Conservation (phyloP, 2,113 vertebrate genomes). For the Hemibagrus wyckioides region DNA sequence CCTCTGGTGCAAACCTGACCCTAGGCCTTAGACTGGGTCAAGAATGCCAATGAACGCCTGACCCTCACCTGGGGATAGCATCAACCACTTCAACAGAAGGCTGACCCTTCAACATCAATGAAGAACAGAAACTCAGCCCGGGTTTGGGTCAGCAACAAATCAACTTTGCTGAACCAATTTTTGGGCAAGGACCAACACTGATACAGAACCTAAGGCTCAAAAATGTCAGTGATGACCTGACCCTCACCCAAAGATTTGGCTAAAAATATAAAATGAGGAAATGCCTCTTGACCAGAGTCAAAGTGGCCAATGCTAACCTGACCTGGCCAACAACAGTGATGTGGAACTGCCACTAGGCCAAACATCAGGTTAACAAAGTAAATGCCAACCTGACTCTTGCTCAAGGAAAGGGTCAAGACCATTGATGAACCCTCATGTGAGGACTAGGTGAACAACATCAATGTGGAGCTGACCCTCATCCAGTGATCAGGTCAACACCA, state of each 20-base stretch:
- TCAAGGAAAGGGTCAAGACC: neutral
- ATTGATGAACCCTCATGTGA: neutral
- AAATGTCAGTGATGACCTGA: neutral
- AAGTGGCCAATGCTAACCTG: no score
- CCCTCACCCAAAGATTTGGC: neutral
- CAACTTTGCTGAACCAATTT: neutral
- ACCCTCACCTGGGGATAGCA: neutral
- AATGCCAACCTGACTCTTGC: neutral
- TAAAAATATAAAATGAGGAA: no score
- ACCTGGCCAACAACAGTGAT: neutral
- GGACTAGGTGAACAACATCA: neutral
- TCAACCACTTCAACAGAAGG: neutral
- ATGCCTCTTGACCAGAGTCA: no score
- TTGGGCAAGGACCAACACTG: neutral
- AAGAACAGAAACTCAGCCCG: neutral
- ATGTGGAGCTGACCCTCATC: neutral
- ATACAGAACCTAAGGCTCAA: neutral
- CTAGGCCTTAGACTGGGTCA: neutral
- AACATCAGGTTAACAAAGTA: neutral
- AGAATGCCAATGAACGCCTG: neutral
- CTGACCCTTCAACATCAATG: neutral
- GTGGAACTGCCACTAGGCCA: neutral
- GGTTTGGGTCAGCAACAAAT: neutral
- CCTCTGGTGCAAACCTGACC: no score
- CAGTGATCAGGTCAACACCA: neutral